Percentiles rank a stretch among this genome's conserved stretches.
Evolutionary conservation across 2,113 vertebrate genomes (phyloP).

Genomic region (Hemiprocne comata): DNA sequence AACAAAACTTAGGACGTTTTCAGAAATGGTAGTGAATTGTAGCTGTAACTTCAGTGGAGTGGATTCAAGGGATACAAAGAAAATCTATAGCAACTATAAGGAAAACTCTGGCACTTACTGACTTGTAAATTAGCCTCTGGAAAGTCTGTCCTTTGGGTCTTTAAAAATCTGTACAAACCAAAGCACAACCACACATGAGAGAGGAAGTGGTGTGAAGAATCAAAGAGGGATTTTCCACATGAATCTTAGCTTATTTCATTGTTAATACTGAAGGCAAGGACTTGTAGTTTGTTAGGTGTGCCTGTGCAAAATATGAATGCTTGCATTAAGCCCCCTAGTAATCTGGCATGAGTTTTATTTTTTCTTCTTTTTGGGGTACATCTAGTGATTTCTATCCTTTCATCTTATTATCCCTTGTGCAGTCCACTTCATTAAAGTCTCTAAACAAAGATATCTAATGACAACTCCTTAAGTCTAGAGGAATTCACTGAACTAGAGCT

Average conservation of each 20-base stretch:
- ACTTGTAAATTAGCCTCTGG: not conserved
- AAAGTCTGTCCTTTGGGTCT: not conserved
- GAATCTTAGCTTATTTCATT: not conserved
- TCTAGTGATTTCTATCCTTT: not conserved
- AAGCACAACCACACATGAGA: not conserved
- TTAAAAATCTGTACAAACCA: not conserved
- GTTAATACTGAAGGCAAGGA: not conserved
- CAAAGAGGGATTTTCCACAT: not conserved
- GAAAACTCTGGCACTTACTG: not conserved
- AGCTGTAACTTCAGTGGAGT: not conserved
- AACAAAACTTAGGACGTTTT: not conserved
- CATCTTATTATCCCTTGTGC: not conserved
- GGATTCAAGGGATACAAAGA: not conserved
- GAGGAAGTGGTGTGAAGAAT: not conserved
- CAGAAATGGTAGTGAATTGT: not conserved
- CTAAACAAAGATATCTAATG: not conserved
- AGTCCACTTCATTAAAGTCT: not conserved
- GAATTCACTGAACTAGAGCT: not conserved
- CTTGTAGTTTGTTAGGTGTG: not conserved
- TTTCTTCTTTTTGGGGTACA: not conserved
- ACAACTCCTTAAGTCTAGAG: not conserved
- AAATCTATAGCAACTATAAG: not conserved
- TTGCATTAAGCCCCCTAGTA: not conserved
- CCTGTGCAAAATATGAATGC: not conserved
- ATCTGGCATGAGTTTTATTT: fast-evolving